Evolutionary conservation across 1,140 invertebrate genomes (phyloP).

Genomic region (Brachionus sp.): DNA sequence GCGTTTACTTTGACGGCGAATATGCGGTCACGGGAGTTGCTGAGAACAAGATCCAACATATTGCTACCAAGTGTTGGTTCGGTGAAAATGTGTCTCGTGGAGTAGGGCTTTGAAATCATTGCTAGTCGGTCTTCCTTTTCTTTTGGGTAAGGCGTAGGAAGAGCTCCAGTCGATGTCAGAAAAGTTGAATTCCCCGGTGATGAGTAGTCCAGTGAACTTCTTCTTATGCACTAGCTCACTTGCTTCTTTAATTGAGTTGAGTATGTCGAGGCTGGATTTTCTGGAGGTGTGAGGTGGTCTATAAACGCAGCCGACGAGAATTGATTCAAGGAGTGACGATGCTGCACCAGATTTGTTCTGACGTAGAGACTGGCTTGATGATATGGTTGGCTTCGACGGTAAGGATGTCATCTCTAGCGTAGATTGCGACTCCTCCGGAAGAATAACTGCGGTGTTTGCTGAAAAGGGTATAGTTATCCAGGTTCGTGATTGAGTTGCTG

Average conservation of each 20-base stretch:
- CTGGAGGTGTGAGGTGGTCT: neutral
- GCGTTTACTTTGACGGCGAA: neutral
- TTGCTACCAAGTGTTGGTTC: neutral
- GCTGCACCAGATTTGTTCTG: neutral
- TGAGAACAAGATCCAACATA: neutral
- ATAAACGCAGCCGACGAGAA: neutral
- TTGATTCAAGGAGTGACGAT: neutral
- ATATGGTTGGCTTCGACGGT: neutral
- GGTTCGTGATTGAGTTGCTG: neutral
- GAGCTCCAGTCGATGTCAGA: neutral
- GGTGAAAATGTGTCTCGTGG: neutral
- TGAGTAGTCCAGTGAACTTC: neutral
- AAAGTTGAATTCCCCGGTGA: neutral
- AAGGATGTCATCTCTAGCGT: neutral
- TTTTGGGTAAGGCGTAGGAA: neutral
- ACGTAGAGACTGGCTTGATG: neutral
- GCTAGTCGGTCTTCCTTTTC: neutral
- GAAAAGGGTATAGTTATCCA: neutral
- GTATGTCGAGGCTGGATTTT: neutral
- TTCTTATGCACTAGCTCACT: neutral
- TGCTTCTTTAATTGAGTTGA: neutral
- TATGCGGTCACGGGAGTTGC: neutral
- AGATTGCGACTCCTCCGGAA: neutral
- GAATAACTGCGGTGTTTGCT: neutral
- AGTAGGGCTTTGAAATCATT: neutral